These are phyloP conservation scores for Takifugu flavidus DNA, from an alignment of 2,113 vertebrate genomes.

Conservation along the genomic window DNA sequence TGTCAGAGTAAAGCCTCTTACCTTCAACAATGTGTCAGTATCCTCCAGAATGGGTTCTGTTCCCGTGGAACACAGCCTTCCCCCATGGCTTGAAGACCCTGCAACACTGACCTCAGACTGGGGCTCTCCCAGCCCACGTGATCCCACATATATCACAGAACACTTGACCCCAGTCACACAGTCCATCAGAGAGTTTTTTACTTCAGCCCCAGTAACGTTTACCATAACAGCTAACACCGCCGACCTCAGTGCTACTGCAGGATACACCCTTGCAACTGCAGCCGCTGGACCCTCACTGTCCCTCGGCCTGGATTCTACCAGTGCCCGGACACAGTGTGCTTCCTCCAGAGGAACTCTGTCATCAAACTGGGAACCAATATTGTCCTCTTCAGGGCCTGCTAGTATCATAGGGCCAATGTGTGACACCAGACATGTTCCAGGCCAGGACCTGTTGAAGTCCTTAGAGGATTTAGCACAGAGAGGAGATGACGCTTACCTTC, in stretches of 20 bases:
- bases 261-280: constrained; percentile 9
- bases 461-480: constrained; percentile 60
- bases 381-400: constrained; percentile 29
- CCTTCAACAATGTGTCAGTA: constrained; percentile 12
- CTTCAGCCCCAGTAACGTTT: constrained; percentile 19
- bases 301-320: constrained; percentile 3
- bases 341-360: constrained; percentile 23
- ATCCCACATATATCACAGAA: constrained; percentile 16
- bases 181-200: constrained; percentile 5
- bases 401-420: constrained; percentile 28
- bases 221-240: constrained; percentile 9
- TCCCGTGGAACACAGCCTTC: constrained; percentile 13
- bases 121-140: not conserved
- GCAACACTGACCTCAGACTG: constrained; percentile 22
- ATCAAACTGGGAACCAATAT: constrained; percentile 24
- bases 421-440: constrained; percentile 18
- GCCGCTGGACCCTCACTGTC: constrained; percentile 8
- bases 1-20: constrained; percentile 17
- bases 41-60: constrained; percentile 13
- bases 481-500: constrained; percentile 68
- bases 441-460: constrained; percentile 29
- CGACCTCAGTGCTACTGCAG: constrained; percentile 11
- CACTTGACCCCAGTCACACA: constrained; percentile 41
- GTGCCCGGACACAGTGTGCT: constrained; percentile 4
- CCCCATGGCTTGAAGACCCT: constrained; percentile 7